Evolutionary conservation across 2,797 vertebrate genomes (phyloP).

Genomic region (Sebastiscus tertius): DNA sequence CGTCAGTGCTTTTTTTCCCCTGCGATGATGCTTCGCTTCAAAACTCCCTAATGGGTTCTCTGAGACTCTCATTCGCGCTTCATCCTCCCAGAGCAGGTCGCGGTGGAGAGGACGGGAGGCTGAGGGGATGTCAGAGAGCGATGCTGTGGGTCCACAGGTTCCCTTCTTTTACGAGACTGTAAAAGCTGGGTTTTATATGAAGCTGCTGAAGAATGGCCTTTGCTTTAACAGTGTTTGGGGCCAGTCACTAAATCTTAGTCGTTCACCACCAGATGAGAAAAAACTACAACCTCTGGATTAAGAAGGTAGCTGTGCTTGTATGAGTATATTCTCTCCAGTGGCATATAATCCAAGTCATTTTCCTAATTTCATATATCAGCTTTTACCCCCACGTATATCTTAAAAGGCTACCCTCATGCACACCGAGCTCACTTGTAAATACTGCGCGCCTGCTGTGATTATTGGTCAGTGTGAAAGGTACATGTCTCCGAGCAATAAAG

Average conservation of each 20-base stretch:
- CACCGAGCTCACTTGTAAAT: slow-evolving; percentile 32
- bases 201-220: slow-evolving; percentile 83
- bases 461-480: slow-evolving; percentile 42
- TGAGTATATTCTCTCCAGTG: not conserved
- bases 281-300: slow-evolving; percentile 51
- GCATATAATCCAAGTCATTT: slow-evolving; percentile 4
- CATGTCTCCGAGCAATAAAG: slow-evolving; percentile 43
- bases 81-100: slow-evolving; percentile 36
- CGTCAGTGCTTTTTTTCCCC: slow-evolving; percentile 22
- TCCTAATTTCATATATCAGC: slow-evolving; percentile 2
- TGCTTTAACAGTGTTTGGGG: slow-evolving; percentile 83
- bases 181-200: slow-evolving; percentile 84
- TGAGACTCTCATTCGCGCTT: slow-evolving; percentile 46
- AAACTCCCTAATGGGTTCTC: slow-evolving; percentile 62
- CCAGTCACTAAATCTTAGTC: slow-evolving; percentile 82
- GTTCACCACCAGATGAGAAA: slow-evolving; percentile 68
- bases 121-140: slow-evolving; percentile 65
- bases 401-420: slow-evolving; percentile 3
- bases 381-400: slow-evolving; percentile 2
- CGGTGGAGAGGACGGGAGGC: slow-evolving; percentile 23
- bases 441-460: slow-evolving; percentile 39
- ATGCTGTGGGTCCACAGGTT: slow-evolving; percentile 79
- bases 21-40: slow-evolving; percentile 50
- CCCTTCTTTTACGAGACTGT: slow-evolving; percentile 84
- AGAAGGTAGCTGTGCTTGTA: slow-evolving; percentile 57